phyloP scores from a whole-genome alignment of 2,888 invertebrate genomes.

The Linnaemya vulpina region DNA sequence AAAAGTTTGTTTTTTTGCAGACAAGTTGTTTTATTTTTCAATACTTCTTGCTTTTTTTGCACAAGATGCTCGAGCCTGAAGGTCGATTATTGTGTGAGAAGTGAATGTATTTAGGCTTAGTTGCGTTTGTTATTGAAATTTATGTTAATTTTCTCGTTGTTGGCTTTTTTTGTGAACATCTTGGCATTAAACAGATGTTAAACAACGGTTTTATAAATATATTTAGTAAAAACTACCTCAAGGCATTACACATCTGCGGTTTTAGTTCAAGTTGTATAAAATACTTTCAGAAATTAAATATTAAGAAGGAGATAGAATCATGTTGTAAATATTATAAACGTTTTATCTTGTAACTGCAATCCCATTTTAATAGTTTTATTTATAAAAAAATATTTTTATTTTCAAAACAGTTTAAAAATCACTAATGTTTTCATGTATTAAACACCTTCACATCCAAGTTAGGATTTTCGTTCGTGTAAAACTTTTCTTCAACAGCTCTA shows the following conservation, averaged over 20 bases:
- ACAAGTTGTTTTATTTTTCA: conserved; percentile 29
- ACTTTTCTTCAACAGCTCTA: too few relatives aligned
- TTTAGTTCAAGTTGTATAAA: background rate
- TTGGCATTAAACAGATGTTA: conserved; percentile 63
- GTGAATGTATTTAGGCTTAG: background rate
- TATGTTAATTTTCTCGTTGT: conserved; percentile 59
- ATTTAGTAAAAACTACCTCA: conserved; percentile 27
- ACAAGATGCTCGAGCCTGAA: conserved; percentile 34
- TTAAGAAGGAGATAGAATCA: background rate
- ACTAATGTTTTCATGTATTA: too few relatives aligned
- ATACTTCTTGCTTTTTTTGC: background rate
- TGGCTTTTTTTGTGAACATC: conserved; percentile 7
- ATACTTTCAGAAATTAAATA: background rate
- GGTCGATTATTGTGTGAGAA: conserved; percentile 40
- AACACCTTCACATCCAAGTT: too few relatives aligned
- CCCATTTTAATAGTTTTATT: too few relatives aligned
- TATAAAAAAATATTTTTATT: too few relatives aligned
- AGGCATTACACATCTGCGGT: conserved; percentile 40
- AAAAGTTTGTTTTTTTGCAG: conserved; percentile 18
- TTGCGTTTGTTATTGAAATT: conserved; percentile 35
- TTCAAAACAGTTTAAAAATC: too few relatives aligned
- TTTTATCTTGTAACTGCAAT: too few relatives aligned
- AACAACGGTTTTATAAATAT: conserved; percentile 41
- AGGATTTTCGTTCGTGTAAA: too few relatives aligned
- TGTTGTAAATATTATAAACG: background rate